These are phyloP conservation scores for Lobophora halterata DNA, from an alignment of 2,888 invertebrate species.

Conservation along the genomic window DNA sequence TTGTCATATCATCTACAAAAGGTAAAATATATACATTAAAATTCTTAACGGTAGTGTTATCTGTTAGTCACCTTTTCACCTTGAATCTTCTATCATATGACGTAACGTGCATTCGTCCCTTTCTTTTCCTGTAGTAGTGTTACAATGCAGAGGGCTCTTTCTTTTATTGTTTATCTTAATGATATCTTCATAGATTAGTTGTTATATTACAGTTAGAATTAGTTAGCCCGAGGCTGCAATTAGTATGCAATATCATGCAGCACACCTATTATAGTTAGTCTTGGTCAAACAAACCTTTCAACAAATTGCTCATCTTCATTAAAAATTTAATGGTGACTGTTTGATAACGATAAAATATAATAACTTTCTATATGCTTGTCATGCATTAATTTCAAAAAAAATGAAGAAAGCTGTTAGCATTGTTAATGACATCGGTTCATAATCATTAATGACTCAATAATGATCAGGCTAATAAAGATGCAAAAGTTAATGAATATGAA, in stretches of 20 bases:
- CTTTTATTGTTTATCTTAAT: slow-evolving; percentile 29
- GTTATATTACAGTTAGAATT: slow-evolving; percentile 11
- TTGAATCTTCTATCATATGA: slow-evolving; percentile 21
- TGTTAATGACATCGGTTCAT: too few relatives aligned
- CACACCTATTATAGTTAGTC: not conserved
- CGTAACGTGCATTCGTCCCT: slow-evolving; percentile 12
- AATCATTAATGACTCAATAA: too few relatives aligned
- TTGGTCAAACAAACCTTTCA: not conserved
- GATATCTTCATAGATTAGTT: slow-evolving; percentile 28
- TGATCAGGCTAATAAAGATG: too few relatives aligned
- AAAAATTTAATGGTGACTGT: too few relatives aligned
- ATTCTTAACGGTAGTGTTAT: slow-evolving; percentile 30
- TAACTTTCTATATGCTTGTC: too few relatives aligned
- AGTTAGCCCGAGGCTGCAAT: slow-evolving; percentile 2
- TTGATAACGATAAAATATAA: too few relatives aligned
- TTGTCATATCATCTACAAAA: slow-evolving; percentile 17
- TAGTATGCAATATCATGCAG: slow-evolving; percentile 4
- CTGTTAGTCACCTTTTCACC: slow-evolving; percentile 27
- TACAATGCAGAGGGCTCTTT: slow-evolving; percentile 13
- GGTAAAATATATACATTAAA: slow-evolving; percentile 16
- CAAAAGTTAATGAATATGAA: too few relatives aligned
- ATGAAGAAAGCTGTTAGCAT: too few relatives aligned
- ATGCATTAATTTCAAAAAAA: too few relatives aligned
- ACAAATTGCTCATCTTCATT: not conserved
- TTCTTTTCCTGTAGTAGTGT: too few relatives aligned